phyloP scores from a whole-genome alignment of 1,140 invertebrate species.

The Orchesella cincta region DNA sequence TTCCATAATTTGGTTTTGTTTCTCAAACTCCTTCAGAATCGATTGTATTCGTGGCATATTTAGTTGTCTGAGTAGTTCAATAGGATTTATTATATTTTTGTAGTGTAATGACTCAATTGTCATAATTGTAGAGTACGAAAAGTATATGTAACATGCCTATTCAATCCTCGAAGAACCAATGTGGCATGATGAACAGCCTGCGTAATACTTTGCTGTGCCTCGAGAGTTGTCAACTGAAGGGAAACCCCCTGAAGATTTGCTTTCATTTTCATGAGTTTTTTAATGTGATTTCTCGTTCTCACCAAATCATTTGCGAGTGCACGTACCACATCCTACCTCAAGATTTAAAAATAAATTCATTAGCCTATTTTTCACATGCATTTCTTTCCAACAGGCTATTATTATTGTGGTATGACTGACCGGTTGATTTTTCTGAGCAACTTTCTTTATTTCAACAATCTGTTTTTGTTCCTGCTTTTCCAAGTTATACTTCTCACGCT shows the following conservation, averaged over 20 bases:
- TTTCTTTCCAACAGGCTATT: conserved; percentile 70
- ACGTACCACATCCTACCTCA: conserved; percentile 89
- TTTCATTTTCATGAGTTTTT: conserved; percentile 98
- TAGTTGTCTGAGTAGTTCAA: too few species aligned
- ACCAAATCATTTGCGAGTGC: conserved; percentile 99
- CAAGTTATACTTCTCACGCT: conserved; percentile 91
- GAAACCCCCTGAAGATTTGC: conserved; percentile 99
- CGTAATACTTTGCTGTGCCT: conserved; percentile 98
- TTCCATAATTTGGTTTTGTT: conserved; percentile 99
- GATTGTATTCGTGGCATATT: conserved; percentile 99
- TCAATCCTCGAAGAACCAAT: conserved; percentile 97
- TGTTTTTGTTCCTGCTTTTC: conserved; percentile 99
- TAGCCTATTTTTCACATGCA: background rate
- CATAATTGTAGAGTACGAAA: background rate
- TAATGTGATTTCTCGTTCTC: conserved; percentile 88
- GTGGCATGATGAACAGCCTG: conserved; percentile 71
- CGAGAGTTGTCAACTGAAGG: conserved; percentile 94
- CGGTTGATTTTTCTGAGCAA: conserved; percentile 92
- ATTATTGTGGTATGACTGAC: too few species aligned
- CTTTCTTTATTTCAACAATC: conserved; percentile 96
- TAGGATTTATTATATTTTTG: too few species aligned
- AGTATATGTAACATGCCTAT: too few species aligned
- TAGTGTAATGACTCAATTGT: too few species aligned
- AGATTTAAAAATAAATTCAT: background rate
- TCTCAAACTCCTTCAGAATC: conserved; percentile 98